phyloP scores from a whole-genome alignment of 2,888 invertebrate genomes.

The Tetramorium bicarinatum region DNA sequence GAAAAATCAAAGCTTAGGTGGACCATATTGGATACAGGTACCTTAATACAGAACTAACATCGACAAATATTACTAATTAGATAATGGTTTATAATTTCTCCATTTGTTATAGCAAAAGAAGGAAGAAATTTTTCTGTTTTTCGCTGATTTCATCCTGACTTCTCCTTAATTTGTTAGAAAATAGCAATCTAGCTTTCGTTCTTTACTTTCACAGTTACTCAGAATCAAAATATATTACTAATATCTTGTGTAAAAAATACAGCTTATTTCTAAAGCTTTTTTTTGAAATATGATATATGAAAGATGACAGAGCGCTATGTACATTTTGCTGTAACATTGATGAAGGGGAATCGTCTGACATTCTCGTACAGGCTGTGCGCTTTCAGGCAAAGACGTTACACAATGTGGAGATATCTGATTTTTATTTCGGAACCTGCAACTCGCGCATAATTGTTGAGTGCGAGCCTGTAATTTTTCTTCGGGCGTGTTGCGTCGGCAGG shows the following conservation, averaged over 20 bases:
- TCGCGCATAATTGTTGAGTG: background rate
- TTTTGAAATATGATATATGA: too few relatives aligned
- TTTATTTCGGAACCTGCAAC: conserved; percentile 28
- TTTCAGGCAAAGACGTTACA: background rate
- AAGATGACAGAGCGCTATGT: background rate
- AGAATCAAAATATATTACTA: background rate
- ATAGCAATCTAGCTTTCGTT: background rate
- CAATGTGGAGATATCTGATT: conserved; percentile 20
- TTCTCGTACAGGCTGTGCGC: background rate
- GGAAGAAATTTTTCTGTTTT: background rate
- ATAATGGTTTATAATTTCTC: background rate
- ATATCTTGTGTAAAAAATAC: background rate
- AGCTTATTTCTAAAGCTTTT: background rate
- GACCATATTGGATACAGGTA: too few relatives aligned
- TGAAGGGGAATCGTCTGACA: background rate
- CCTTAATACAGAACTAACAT: background rate
- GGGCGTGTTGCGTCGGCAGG: background rate
- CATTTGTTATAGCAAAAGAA: background rate
- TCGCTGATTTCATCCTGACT: too few relatives aligned
- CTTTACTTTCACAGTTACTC: background rate
- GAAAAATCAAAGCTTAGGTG: too few relatives aligned
- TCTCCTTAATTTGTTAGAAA: background rate
- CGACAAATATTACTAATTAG: background rate
- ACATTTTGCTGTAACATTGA: background rate
- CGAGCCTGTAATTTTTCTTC: conserved; percentile 27